These are phyloP conservation scores for Pristionchus entomophagus DNA, from an alignment of 2,888 invertebrate genomes.

Conservation along the genomic window DNA sequence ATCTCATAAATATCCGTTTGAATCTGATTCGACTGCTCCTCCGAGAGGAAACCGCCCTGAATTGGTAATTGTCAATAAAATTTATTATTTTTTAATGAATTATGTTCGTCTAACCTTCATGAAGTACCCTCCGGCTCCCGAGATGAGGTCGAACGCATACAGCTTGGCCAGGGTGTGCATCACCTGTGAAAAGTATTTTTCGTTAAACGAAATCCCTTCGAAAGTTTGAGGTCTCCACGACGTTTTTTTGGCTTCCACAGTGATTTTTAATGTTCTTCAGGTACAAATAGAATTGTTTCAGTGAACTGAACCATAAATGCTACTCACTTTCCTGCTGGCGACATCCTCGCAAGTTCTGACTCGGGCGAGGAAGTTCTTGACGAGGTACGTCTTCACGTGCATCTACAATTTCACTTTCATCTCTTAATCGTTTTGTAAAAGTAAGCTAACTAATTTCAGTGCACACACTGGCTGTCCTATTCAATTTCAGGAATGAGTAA, in stretches of 20 bases:
- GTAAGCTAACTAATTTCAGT: too few relatives aligned
- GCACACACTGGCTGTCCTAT: too few relatives aligned
- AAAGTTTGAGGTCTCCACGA: too few relatives aligned
- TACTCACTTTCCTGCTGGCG: neutral
- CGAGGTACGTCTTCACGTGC: constrained; percentile 88
- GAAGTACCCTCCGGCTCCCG: constrained; percentile 59
- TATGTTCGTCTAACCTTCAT: constrained; percentile 50
- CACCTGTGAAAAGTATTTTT: too few relatives aligned
- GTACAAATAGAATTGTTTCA: neutral
- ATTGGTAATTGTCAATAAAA: constrained; percentile 26
- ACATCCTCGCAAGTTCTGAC: constrained; percentile 78
- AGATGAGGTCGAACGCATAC: constrained; percentile 64
- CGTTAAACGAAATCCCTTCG: too few relatives aligned
- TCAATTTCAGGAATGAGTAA: too few relatives aligned
- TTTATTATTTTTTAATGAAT: neutral
- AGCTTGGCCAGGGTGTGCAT: constrained; percentile 52
- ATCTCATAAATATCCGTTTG: constrained; percentile 42
- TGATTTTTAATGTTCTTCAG: neutral
- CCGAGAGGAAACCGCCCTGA: constrained; percentile 66
- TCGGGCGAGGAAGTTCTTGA: constrained; percentile 81
- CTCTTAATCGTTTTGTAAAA: too few relatives aligned
- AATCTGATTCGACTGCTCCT: constrained; percentile 61
- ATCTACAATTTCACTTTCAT: constrained; percentile 79
- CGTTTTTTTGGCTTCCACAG: neutral
- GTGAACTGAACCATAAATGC: neutral